phyloP scores from a whole-genome alignment of 2,113 vertebrate genomes.

The Apeltes quadracus region DNA sequence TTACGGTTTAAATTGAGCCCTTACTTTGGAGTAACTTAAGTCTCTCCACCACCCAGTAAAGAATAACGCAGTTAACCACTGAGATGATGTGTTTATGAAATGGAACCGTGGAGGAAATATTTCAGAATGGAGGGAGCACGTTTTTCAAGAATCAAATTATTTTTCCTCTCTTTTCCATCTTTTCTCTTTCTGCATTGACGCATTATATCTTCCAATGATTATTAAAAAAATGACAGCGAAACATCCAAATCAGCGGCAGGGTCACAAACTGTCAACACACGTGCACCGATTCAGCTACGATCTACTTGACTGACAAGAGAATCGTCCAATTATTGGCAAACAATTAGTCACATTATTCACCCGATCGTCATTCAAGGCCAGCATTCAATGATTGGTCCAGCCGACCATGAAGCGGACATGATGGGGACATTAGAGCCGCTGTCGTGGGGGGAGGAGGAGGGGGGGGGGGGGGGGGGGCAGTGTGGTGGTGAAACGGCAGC shows the following conservation, averaged over 20 bases:
- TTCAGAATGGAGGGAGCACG: background rate
- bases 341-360: conserved; percentile 70
- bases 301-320: conserved; percentile 40
- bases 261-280: background rate
- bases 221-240: conserved; percentile 7
- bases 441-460: conserved; percentile 8
- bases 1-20: conserved; percentile 22
- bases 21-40: conserved; percentile 20
- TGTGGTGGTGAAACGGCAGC: conserved; percentile 36
- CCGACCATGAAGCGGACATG: conserved; percentile 74
- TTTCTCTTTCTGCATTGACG: background rate
- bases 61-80: conserved; percentile 24
- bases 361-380: conserved; percentile 51
- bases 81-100: conserved; percentile 36
- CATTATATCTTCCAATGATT: background rate
- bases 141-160: background rate
- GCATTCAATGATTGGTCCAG: conserved; percentile 68
- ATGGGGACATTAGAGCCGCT: conserved; percentile 67
- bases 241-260: background rate
- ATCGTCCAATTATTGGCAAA: conserved; percentile 54
- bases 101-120: conserved; percentile 15
- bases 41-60: conserved; percentile 21
- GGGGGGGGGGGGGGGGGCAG: conserved; percentile 15
- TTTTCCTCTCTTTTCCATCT: background rate
- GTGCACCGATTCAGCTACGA: conserved; percentile 14